phyloP scores from a whole-genome alignment of 2,888 invertebrate genomes.

The Phymatocera aterrima region DNA sequence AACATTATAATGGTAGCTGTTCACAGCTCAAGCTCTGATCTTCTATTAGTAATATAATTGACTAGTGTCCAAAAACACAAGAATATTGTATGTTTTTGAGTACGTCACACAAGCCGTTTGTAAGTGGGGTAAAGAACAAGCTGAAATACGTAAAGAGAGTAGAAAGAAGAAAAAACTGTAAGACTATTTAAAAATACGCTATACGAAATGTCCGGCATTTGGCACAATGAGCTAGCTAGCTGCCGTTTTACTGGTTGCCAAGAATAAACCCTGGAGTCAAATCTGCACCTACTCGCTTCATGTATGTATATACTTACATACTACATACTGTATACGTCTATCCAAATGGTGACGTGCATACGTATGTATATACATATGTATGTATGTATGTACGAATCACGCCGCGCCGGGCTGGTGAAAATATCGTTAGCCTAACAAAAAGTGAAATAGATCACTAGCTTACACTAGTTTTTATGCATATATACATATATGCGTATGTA shows the following conservation, averaged over 20 bases:
- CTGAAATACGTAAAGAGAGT: no score
- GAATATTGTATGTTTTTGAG: slow-evolving; percentile 24
- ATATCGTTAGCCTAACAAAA: neutral
- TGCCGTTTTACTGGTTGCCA: slow-evolving; percentile 61
- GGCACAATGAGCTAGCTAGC: no score
- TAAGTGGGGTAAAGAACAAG: neutral
- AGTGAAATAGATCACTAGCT: no score
- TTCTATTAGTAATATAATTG: neutral
- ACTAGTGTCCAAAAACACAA: neutral
- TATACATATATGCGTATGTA: neutral
- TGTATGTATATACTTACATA: no score
- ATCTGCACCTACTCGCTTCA: neutral
- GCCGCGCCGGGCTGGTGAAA: neutral
- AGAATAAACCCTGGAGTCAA: slow-evolving; percentile 68
- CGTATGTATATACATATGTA: no score
- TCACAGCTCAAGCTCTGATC: neutral
- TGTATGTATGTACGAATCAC: no score
- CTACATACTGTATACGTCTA: neutral
- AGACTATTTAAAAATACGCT: slow-evolving; percentile 56
- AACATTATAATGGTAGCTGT: no score
- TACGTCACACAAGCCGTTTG: slow-evolving; percentile 2
- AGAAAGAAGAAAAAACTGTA: neutral
- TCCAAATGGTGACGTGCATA: no score
- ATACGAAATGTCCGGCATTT: slow-evolving; percentile 57
- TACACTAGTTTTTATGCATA: neutral